A percentile compares a stretch with the other conserved stretches of the same genome.
phyloP scores from a whole-genome alignment of 2,888 invertebrate species.

The Cryptophagus acutangulus region DNA sequence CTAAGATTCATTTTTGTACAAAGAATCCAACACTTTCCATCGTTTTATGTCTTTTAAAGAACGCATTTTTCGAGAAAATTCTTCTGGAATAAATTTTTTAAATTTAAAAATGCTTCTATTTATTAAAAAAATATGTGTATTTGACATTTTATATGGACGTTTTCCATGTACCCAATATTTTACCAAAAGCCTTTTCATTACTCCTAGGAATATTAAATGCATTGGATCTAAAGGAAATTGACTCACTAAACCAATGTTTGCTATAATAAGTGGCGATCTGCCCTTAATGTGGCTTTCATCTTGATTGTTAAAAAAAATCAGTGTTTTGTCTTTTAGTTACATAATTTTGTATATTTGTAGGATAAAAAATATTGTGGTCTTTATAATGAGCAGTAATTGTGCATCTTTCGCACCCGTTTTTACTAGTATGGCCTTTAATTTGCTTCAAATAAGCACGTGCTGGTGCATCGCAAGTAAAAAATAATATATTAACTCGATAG shows the following conservation, averaged over 20 bases:
- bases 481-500: not conserved
- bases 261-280: slow-evolving; percentile 8
- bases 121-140: no score
- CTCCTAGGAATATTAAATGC: slow-evolving; percentile 12
- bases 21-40: no score
- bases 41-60: no score
- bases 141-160: slow-evolving; percentile 4
- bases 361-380: not conserved
- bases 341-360: not conserved
- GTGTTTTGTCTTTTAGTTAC: not conserved
- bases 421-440: slow-evolving; percentile 5
- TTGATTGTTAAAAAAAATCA: not conserved
- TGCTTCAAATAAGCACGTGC: slow-evolving; percentile 6
- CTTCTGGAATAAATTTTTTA: no score
- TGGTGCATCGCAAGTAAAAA: slow-evolving; percentile 9
- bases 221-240: slow-evolving; percentile 14
- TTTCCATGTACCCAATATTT: slow-evolving; percentile 11
- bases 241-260: slow-evolving; percentile 8
- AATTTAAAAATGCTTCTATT: no score
- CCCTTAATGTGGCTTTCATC: not conserved
- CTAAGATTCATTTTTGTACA: no score
- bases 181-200: slow-evolving; percentile 11
- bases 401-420: slow-evolving; percentile 8
- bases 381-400: slow-evolving; percentile 4
- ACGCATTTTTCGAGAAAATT: no score